Evolutionary conservation across 2,888 invertebrate genomes (phyloP).

Genomic region (Pseudococcus jackbeardsleyi): DNA sequence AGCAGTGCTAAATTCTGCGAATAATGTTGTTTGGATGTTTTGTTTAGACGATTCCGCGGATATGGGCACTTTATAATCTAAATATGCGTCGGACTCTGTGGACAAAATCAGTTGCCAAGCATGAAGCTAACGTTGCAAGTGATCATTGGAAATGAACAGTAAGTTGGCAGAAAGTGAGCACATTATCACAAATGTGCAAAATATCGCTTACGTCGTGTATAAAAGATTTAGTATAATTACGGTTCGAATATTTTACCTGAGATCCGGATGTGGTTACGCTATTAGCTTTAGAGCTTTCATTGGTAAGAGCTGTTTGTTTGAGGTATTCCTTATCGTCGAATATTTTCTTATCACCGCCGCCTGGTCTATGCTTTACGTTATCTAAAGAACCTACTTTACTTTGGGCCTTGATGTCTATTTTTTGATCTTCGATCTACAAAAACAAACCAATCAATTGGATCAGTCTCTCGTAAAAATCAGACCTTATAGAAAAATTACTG

Average conservation of each 20-base stretch:
- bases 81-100: conserved; percentile 44
- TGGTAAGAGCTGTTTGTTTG: conserved; percentile 75
- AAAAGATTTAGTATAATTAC: not conserved
- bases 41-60: not conserved
- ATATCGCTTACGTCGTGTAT: not conserved
- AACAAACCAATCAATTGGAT: not conserved
- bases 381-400: conserved; percentile 93
- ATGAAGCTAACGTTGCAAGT: conserved; percentile 32
- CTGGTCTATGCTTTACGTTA: conserved; percentile 91
- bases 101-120: conserved; percentile 21
- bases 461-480: not conserved
- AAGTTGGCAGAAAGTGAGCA: not conserved
- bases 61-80: conserved; percentile 39
- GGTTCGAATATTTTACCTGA: conserved; percentile 8
- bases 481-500: not conserved
- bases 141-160: not conserved
- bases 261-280: conserved; percentile 62
- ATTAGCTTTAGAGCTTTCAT: conserved; percentile 55
- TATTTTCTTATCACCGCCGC: conserved; percentile 94
- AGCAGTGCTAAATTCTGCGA: conserved; percentile 46
- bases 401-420: conserved; percentile 87
- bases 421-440: conserved; percentile 86
- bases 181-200: not conserved
- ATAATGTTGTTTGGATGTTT: conserved; percentile 14
- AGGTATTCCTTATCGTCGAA: conserved; percentile 93